Base-by-base conservation (phyloP, 2,797 vertebrate species). In the Anabacerthia variegaticeps region DNA sequence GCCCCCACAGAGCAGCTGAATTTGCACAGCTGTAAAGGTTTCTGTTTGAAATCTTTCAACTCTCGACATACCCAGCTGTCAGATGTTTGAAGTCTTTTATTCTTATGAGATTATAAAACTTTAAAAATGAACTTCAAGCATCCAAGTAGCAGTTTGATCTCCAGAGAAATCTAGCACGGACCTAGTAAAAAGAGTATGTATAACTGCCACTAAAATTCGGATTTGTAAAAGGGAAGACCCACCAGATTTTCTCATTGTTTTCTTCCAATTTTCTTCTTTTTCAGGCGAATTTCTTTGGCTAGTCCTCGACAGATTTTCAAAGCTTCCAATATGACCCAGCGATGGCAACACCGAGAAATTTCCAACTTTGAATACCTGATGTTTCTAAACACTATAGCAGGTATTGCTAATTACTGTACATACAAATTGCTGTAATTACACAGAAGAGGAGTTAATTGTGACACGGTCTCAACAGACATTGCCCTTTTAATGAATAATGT, bases 311-410 rank as follows among this genome's bases (percentile, higher is more conserved):
- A 99, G 96, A 98, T 99, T 37, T 99, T 99, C 97, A 99, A 99
- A 98, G 98, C 99, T 49, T 99, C 99, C 90, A 99, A 98, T 93
- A 99, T 99, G 99, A 99, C 99, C 69, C 99, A 99, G 88, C 98
- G 99, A 85, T 99, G 99, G 99, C 99, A 99, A 61, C 98, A 99
- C n/a, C 98, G 99, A 43, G 99, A 99, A 97, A 99, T 99, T 95
- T 99, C 99, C 95, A 99, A 99, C 98, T 99, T 99, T 55, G 99
- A 99, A 92, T 99, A 99, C 82, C 97, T 99, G 97, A 99, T 99
- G 98, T 99, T 99, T 97, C 98, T 99, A 63, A 99, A 99, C 97
- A 99, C 99, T 18, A 98, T 99, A 95, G 98, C 98, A 97, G 98
- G 98, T 98, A 98, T n/a, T 59, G 52, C 39, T 48, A 59, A 28